Percentiles rank a stretch among this genome's conserved stretches.
phyloP scores from a whole-genome alignment of 2,113 vertebrate species.

The Atlantisia rogersi region DNA sequence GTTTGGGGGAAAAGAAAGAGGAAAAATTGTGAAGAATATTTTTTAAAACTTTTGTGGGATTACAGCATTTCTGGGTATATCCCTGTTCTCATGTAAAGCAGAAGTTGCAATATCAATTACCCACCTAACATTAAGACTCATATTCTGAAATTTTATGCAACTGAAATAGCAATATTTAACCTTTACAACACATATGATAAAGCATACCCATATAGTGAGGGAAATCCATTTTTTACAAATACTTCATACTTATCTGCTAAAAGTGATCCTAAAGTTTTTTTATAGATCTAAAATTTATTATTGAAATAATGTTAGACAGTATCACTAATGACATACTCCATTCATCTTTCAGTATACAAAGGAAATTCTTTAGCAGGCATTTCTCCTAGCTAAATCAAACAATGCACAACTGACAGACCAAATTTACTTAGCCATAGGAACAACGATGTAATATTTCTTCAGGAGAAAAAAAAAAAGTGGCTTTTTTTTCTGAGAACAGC shows the following conservation, averaged over 20 bases:
- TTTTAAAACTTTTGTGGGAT: not conserved
- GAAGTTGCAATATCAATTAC: not conserved
- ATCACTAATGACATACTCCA: not conserved
- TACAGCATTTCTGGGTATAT: not conserved
- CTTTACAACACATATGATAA: not conserved
- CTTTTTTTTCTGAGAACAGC: not conserved
- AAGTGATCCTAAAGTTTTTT: not conserved
- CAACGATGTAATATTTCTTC: not conserved
- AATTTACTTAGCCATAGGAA: not conserved
- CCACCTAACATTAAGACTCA: not conserved
- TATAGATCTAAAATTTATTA: not conserved
- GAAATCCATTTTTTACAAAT: not conserved
- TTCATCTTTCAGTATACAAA: not conserved
- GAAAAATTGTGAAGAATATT: not conserved
- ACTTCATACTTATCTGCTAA: not conserved
- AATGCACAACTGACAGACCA: not conserved
- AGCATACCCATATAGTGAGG: not conserved
- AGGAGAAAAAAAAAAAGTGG: not conserved
- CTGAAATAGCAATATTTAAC: not conserved
- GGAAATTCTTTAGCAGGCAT: not conserved
- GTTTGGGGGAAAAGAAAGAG: not conserved
- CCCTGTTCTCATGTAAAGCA: not conserved
- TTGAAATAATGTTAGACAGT: not conserved
- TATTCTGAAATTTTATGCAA: not conserved
- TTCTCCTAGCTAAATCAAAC: not conserved